A percentile compares a stretch with the other conserved stretches of the same genome.
These are phyloP conservation scores for Bacillus rossius DNA, from an alignment of 1,140 invertebrate genomes.

Conservation along the genomic window DNA sequence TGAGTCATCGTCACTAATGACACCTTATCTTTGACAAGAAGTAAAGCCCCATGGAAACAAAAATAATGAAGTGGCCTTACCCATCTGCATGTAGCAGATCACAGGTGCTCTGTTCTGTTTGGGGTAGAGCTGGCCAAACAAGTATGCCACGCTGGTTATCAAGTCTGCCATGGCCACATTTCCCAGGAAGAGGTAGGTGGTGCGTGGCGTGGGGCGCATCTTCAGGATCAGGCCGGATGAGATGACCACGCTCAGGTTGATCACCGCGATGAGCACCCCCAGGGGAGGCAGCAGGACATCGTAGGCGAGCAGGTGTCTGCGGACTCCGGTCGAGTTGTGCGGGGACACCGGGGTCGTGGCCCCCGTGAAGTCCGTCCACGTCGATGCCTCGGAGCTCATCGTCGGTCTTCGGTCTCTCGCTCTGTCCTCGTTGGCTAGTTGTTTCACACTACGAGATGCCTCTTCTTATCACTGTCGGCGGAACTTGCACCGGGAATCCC, in stretches of 20 bases:
- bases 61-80: constrained; percentile 22
- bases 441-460: too few species aligned
- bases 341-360: not conserved
- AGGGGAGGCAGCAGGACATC: not conserved
- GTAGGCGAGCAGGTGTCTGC: not conserved
- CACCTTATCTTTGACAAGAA: too few species aligned
- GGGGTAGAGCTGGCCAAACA: constrained; percentile 46
- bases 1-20: too few species aligned
- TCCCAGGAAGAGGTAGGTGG: constrained; percentile 51
- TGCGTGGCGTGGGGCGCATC: constrained; percentile 47
- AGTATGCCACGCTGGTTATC: constrained; percentile 45
- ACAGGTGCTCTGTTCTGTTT: constrained; percentile 28
- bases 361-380: not conserved
- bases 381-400: too few species aligned
- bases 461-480: too few species aligned
- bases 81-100: constrained; percentile 34
- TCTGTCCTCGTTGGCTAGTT: too few species aligned
- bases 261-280: constrained; percentile 44
- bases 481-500: too few species aligned
- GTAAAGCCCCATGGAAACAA: too few species aligned
- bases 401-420: too few species aligned
- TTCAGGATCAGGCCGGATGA: constrained; percentile 50
- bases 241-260: constrained; percentile 50
- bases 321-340: not conserved
- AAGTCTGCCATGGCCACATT: constrained; percentile 52